phyloP scores from a whole-genome alignment of 1,140 invertebrate species.

The Zophobas atratus region DNA sequence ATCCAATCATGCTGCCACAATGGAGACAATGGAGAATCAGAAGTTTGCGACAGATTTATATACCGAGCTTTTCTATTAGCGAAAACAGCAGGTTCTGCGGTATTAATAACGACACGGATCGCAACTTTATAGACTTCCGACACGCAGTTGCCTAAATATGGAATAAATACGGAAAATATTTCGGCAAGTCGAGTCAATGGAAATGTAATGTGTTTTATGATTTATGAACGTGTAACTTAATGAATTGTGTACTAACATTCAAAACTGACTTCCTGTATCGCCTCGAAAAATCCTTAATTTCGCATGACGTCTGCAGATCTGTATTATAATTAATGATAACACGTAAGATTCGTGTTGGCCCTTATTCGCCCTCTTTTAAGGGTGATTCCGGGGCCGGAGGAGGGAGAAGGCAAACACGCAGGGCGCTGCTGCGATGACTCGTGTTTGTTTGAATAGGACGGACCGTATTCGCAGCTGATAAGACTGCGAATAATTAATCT shows the following conservation, averaged over 20 bases:
- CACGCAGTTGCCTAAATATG: conserved; percentile 49
- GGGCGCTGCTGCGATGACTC: conserved; percentile 55
- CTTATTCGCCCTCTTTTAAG: conserved; percentile 50
- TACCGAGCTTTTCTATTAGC: conserved; percentile 56
- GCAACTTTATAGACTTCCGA: conserved; percentile 51
- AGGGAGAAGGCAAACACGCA: conserved; percentile 47
- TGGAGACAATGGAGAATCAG: conserved; percentile 63
- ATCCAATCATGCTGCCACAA: conserved; percentile 63
- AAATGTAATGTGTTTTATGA: conserved; percentile 22
- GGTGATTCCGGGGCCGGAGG: conserved; percentile 34
- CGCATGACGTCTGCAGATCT: conserved; percentile 60
- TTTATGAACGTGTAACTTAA: conserved; percentile 50
- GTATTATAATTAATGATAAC: conserved; percentile 61
- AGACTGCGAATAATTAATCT: conserved; percentile 60
- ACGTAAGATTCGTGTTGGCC: conserved; percentile 55
- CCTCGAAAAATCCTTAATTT: conserved; percentile 59
- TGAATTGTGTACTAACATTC: conserved; percentile 48
- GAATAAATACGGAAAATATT: conserved; percentile 14
- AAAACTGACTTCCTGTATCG: conserved; percentile 53
- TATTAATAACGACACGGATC: conserved; percentile 49
- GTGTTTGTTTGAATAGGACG: conserved; percentile 60
- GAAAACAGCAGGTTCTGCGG: conserved; percentile 30
- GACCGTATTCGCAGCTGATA: conserved; percentile 55
- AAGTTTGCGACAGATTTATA: conserved; percentile 64
- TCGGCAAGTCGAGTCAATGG: conserved; percentile 12